These are phyloP conservation scores for Protodeltote pygarga DNA, from an alignment of 2,888 invertebrate genomes.

Conservation along the genomic window DNA sequence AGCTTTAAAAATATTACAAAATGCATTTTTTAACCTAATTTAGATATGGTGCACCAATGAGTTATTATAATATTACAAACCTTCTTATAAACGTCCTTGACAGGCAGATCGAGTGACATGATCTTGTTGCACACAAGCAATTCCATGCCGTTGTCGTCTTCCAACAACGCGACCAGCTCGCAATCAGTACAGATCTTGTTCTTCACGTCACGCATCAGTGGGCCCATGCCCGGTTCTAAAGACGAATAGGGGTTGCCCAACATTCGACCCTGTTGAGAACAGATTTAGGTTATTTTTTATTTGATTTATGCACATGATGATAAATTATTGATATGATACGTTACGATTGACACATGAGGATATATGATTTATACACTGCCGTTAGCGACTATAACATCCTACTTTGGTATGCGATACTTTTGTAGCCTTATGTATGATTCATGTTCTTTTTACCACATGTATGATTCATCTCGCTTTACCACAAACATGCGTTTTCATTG, in stretches of 20 bases:
- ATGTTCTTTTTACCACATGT: too few species aligned
- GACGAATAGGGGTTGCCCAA: constrained; percentile 99
- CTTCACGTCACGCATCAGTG: constrained; percentile 99
- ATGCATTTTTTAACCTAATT: background rate
- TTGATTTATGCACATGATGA: too few species aligned
- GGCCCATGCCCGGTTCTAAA: constrained; percentile 97
- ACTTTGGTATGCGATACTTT: too few species aligned
- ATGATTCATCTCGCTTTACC: too few species aligned
- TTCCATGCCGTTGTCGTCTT: constrained; percentile 99
- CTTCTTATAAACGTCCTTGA: constrained; percentile 95
- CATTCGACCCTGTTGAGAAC: constrained; percentile 93
- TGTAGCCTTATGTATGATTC: too few species aligned
- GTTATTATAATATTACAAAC: constrained; percentile 57
- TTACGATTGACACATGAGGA: too few species aligned
- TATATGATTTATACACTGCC: too few species aligned
- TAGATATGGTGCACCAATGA: background rate
- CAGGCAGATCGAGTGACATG: constrained; percentile 97
- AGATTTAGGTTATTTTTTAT: too few species aligned
- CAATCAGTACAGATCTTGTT: constrained; percentile 99
- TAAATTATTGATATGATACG: constrained; percentile 5
- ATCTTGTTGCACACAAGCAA: constrained; percentile 99
- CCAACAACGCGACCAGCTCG: constrained; percentile 98
- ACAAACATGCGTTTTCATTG: too few species aligned
- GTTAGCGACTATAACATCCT: too few species aligned
- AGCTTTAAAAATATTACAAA: too few species aligned